Evolutionary conservation across 1,140 invertebrate species (phyloP).

Genomic region (Lamellibrachia luymesi): DNA sequence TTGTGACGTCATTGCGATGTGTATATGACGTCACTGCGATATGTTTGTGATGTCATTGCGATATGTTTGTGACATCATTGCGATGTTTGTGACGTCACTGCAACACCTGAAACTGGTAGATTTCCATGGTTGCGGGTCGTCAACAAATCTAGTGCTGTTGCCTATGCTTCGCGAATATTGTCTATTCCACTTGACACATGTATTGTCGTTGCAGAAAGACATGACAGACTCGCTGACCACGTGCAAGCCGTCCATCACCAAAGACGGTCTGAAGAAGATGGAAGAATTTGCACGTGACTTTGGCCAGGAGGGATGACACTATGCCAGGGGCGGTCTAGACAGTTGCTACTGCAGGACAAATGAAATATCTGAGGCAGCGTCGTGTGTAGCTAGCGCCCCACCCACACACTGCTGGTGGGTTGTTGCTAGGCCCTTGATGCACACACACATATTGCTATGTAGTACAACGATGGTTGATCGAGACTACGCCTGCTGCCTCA

Average conservation of each 20-base stretch:
- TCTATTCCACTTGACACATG: not conserved
- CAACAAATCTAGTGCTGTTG: too few species aligned
- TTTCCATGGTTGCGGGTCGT: too few species aligned
- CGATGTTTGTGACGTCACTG: too few species aligned
- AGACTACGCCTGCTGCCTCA: not conserved
- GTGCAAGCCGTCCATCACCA: constrained; percentile 97
- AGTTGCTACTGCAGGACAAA: not conserved
- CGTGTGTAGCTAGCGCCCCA: not conserved
- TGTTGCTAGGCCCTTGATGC: not conserved
- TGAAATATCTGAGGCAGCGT: not conserved
- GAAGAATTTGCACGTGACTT: constrained; percentile 97
- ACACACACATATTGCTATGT: not conserved
- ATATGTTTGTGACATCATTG: too few species aligned
- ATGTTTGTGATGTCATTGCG: too few species aligned
- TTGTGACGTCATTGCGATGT: too few species aligned
- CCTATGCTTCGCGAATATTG: too few species aligned
- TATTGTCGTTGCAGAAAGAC: constrained; percentile 72
- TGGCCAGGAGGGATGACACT: constrained; percentile 71
- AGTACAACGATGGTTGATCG: not conserved
- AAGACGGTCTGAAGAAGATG: constrained; percentile 90
- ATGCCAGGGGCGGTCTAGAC: not conserved
- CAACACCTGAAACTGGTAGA: too few species aligned
- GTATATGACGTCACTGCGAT: too few species aligned
- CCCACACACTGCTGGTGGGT: not conserved
- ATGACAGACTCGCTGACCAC: constrained; percentile 89